Evolutionary conservation across 2,797 vertebrate species (phyloP), one percentile per base, ranked within the genome.

Genomic region (Agapornis canus): DNA sequence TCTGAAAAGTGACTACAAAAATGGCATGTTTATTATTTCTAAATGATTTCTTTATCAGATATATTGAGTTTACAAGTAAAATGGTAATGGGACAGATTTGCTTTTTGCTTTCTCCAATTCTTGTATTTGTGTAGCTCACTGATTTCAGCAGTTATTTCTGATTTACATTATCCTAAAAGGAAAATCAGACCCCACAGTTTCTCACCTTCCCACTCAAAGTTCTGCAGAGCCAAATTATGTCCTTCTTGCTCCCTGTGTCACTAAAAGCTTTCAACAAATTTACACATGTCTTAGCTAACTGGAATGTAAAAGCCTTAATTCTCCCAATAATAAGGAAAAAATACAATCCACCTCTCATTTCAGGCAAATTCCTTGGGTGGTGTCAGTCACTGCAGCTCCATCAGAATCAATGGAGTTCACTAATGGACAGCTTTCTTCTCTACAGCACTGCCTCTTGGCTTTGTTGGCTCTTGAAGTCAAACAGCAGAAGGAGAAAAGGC

Each of bases 21-120:
- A 97, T 94, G 87, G 89, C 95, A 96, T 84, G 85, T 94, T 97
- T 96, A 94, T 96, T 96, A 96, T 90, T 93, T 92, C 90, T 82
- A 93, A 97, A 94, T 86, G 66, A 94, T 96, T 96, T 95, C 82
- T 90, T 86, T 86, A 96, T 92, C 89, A 72, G 70, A 88, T 64
- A 69, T 35, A 72, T 79, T 35, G 63, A 86, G 82, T 94, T 94
- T 91, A 94, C 87, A 94, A 88, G 82, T 63, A 76, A 94, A 96
- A 86, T 64, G 82, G 51, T 91, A 96, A 91, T 82, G 80, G 79
- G 43, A 63, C n/a, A 70, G 65, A n/a, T 64, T 82, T 88, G 80
- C 54, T 88, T 94, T 92, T 91, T 89, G 66, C 87, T 70, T 93
- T 81, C 73, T 83, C 29, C 43, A 22, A 13, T 68, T 85, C 82